Evolutionary conservation across 2,113 vertebrate genomes (phyloP).

Genomic region (Lonchura striata): DNA sequence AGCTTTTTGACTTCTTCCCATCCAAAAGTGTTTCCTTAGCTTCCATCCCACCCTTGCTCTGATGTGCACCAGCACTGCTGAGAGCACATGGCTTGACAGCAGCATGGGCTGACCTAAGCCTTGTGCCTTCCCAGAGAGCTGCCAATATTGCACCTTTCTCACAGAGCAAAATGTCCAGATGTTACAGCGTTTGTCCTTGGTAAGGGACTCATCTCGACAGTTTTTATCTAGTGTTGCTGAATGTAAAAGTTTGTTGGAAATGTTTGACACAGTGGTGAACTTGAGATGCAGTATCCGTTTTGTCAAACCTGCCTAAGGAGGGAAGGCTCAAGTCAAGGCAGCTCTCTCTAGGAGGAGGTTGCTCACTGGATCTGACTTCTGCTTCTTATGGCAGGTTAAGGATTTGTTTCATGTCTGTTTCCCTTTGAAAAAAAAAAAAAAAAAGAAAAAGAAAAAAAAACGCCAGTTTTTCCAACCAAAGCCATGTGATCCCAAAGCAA

Average conservation of each 20-base stretch:
- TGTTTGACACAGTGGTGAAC: background rate
- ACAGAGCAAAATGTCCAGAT: background rate
- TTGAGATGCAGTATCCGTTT: constrained; percentile 27
- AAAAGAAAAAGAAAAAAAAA: background rate
- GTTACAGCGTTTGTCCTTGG: background rate
- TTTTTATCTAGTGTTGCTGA: background rate
- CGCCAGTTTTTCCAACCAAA: constrained; percentile 20
- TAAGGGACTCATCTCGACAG: accelerated
- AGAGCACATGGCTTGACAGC: accelerated
- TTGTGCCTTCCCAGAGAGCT: background rate
- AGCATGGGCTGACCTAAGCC: background rate
- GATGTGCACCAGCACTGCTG: accelerated
- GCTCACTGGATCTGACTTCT: background rate
- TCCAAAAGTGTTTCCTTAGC: background rate
- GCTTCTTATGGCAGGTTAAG: background rate
- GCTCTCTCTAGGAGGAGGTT: background rate
- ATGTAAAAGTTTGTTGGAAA: background rate
- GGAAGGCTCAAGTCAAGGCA: constrained; percentile 9
- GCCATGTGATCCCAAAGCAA: constrained; percentile 55
- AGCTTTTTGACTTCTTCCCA: background rate
- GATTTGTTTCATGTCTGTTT: constrained; percentile 20
- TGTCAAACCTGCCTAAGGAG: constrained; percentile 1
- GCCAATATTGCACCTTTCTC: constrained; percentile 5
- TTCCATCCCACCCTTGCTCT: background rate
- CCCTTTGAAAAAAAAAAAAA: background rate